Conservation (phyloP, 2,113 vertebrate genomes). For the Epinephelus lanceolatus region DNA sequence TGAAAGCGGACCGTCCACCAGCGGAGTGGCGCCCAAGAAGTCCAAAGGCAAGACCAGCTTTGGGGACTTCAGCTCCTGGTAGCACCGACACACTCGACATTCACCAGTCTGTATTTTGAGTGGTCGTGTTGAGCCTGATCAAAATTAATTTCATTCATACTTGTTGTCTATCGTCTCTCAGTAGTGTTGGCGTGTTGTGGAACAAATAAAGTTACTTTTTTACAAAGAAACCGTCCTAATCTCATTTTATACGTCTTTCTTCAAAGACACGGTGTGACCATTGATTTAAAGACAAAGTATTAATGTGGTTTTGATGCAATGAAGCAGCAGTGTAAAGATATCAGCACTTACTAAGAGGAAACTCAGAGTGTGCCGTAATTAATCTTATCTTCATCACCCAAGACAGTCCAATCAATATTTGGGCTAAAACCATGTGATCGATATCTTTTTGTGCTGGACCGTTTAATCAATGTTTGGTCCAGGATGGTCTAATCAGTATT, state of each 20-base stretch:
- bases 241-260: not conserved
- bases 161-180: conserved; percentile 5
- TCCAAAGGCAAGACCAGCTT: conserved; percentile 88
- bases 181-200: not conserved
- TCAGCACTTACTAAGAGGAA: not conserved
- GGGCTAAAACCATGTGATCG: conserved; percentile 9
- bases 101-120: not conserved
- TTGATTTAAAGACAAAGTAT: not conserved
- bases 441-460: conserved; percentile 2
- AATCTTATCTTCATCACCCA: not conserved
- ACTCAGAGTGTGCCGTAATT: not conserved
- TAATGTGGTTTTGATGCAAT: not conserved
- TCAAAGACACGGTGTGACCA: not conserved
- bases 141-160: not conserved
- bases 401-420: not conserved
- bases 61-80: conserved; percentile 98
- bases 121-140: not conserved
- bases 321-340: not conserved
- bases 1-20: conserved; percentile 87
- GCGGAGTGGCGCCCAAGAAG: conserved; percentile 85
- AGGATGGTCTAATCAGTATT: not conserved
- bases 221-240: not conserved
- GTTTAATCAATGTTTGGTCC: conserved; percentile 2
- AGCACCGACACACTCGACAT: conserved; percentile 52
- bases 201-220: conserved; percentile 55